phyloP scores from a whole-genome alignment of 37 sponge, comb jelly and placozoan genomes.

The Petrosia ficiformis region DNA sequence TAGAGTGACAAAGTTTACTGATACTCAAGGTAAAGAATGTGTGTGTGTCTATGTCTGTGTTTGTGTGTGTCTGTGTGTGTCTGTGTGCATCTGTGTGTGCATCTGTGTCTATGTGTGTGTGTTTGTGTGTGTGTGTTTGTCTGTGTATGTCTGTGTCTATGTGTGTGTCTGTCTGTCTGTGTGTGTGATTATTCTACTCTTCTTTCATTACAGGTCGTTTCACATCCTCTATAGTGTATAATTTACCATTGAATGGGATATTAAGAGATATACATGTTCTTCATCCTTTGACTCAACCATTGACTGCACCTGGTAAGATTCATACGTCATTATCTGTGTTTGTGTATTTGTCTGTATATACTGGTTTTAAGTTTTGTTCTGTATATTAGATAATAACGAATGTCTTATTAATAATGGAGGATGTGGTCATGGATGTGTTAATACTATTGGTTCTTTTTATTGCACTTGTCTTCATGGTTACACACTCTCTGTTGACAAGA shows the following conservation, averaged over 20 bases:
- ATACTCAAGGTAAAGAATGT: background rate
- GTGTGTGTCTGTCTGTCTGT: background rate
- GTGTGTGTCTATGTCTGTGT: background rate
- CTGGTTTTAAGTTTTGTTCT: no score
- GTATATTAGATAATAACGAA: conserved; percentile 13
- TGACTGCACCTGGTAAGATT: background rate
- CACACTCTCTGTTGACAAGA: conserved; percentile 6
- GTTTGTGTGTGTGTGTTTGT: conserved; percentile 2
- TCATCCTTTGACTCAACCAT: background rate
- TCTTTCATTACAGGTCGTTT: background rate
- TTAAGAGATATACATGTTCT: background rate
- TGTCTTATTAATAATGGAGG: conserved; percentile 12
- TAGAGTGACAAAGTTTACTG: conserved; percentile 19
- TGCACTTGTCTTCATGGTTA: conserved; percentile 23
- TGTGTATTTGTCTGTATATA: background rate
- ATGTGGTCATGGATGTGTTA: conserved; percentile 25
- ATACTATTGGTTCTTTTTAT: conserved; percentile 5
- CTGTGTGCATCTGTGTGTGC: background rate
- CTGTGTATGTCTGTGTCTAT: conserved; percentile 3
- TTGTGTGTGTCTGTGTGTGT: background rate
- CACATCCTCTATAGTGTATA: no score
- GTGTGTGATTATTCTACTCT: background rate
- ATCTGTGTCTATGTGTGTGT: conserved; percentile 2
- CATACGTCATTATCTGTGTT: background rate
- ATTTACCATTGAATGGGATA: no score